Evolutionary conservation across 2,797 vertebrate genomes (phyloP), one percentile per base, ranked within the genome.

Genomic region (Ispidina picta): DNA sequence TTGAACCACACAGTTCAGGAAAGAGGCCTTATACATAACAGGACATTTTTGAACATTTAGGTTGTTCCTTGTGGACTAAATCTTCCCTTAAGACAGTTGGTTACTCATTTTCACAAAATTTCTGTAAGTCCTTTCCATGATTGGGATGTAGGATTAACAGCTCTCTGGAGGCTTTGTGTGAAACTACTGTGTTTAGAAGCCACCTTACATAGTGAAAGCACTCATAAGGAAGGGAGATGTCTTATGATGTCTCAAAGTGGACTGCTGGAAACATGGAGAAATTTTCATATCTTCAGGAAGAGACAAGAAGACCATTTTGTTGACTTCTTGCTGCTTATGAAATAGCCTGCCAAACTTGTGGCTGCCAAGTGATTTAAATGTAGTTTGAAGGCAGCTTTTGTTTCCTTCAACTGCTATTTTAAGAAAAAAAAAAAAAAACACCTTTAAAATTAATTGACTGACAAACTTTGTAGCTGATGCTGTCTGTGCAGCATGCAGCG

Each of bases 371-470:
- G 52, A 88, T 89, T 76, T 79, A 79, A 91, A 93, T 79, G 51
- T 56, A 77, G 48, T 85, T 91, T 92, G 91, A 92, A 91, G 75
- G 69, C 59, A 77, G 78, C 55, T 95, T 92, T 92, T 90, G 28
- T 90, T 92, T 92, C 62, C 39, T 94, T 87, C 41, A 63, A 18
- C 51, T 66, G 58, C 33, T 90, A 26, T 90, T 92, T 86, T 87
- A 83, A 91, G 90, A 72, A 86, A 85, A 49, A 46, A 49, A 49
- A 49, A 26, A 9, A 5, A 10, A 15, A 46, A 23, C 68, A 44
- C 18, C 55, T 58, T 80, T 86, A 77, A 94, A 94, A 91, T 74
- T 81, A 89, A 68, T 84, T 82, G 83, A 70, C 56, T 89, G 86
- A 59, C 1, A 25, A 94, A 76, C 39, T 83, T 65, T 41, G 43